Conservation (phyloP, 2,888 invertebrate species). For the Papilio elwesi region DNA sequence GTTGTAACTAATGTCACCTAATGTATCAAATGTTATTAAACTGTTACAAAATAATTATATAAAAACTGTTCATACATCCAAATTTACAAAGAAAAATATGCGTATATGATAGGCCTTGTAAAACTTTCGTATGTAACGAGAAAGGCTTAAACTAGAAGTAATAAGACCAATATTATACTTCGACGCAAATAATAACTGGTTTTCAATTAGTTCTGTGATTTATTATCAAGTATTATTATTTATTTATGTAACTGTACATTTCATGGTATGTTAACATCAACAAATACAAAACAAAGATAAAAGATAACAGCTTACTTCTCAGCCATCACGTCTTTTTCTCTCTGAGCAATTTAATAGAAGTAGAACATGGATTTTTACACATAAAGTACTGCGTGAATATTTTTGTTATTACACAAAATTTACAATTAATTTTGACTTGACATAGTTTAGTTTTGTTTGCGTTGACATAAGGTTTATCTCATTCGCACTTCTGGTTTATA, state of each 20-base stretch:
- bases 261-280: conserved; percentile 57
- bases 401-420: conserved; percentile 76
- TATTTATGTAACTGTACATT: conserved; percentile 58
- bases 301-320: conserved; percentile 70
- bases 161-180: neutral
- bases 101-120: neutral
- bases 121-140: conserved; percentile 3
- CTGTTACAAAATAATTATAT: neutral
- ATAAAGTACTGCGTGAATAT: conserved; percentile 62
- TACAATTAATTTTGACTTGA: conserved; percentile 76
- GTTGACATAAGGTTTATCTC: conserved; percentile 69
- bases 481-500: conserved; percentile 10
- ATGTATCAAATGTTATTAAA: neutral
- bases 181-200: conserved; percentile 15
- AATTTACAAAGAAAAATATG: neutral
- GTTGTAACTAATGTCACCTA: too few relatives aligned
- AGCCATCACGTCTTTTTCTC: conserved; percentile 67
- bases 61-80: neutral
- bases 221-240: conserved; percentile 46
- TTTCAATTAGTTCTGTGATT: neutral
- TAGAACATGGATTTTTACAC: conserved; percentile 71
- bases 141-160: neutral
- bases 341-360: conserved; percentile 56
- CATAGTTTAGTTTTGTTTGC: conserved; percentile 74
- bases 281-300: conserved; percentile 48